phyloP scores from a whole-genome alignment of 2,888 invertebrate species.

The Cacoxenus indagator region DNA sequence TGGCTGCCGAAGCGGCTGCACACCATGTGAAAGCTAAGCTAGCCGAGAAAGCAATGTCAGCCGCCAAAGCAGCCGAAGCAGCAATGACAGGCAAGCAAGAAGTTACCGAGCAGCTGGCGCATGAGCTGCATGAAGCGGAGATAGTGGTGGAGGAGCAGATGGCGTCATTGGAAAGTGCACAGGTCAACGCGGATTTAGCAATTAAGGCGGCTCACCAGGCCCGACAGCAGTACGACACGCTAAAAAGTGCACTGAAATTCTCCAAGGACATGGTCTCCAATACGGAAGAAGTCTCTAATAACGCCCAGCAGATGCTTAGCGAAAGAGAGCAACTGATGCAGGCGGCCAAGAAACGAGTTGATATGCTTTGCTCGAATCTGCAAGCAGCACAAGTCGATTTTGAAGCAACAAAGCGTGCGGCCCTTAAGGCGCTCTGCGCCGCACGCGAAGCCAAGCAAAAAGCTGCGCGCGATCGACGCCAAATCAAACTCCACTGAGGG shows the following conservation, averaged over 20 bases:
- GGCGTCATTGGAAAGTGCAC: conserved; percentile 74
- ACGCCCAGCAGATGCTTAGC: conserved; percentile 75
- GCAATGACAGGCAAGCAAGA: conserved; percentile 79
- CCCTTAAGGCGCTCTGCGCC: conserved; percentile 77
- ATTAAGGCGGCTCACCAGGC: conserved; percentile 76
- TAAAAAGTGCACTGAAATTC: conserved; percentile 70
- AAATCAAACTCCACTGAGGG: too few species aligned
- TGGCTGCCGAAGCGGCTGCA: conserved; percentile 80
- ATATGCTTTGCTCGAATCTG: conserved; percentile 76
- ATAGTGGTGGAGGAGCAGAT: conserved; percentile 75
- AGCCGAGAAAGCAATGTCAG: conserved; percentile 79
- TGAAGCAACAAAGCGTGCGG: conserved; percentile 78
- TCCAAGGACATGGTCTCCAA: conserved; percentile 74
- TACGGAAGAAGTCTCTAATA: conserved; percentile 74
- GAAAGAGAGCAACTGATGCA: conserved; percentile 78
- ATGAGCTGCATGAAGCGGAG: conserved; percentile 77
- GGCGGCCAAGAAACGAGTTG: conserved; percentile 77
- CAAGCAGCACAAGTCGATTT: conserved; percentile 77
- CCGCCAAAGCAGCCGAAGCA: conserved; percentile 81
- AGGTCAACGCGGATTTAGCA: conserved; percentile 75
- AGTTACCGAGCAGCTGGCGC: conserved; percentile 77
- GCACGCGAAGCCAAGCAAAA: conserved; percentile 78
- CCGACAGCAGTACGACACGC: conserved; percentile 71
- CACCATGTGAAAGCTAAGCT: conserved; percentile 80
- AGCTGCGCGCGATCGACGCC: conserved; percentile 36